phyloP scores from a whole-genome alignment of 1,140 invertebrate genomes.

The Drosophila kepulauana region DNA sequence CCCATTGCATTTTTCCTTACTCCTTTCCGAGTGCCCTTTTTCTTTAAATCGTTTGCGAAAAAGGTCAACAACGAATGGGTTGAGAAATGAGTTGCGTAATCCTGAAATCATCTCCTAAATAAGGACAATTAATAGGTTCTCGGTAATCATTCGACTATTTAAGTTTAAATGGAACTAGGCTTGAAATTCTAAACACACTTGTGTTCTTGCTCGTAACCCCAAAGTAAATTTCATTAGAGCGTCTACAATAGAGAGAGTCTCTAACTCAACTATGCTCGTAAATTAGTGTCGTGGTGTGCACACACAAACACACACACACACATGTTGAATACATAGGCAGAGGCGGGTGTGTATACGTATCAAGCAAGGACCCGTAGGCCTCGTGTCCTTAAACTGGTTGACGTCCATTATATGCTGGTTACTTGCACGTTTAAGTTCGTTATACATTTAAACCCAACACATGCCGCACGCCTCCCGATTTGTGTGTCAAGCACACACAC shows the following conservation, averaged over 20 bases:
- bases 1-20: constrained; percentile 55
- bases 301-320: constrained; percentile 12
- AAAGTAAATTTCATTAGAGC: constrained; percentile 57
- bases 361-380: constrained; percentile 40
- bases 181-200: background rate
- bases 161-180: background rate
- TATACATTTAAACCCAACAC: constrained; percentile 69
- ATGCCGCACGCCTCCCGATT: constrained; percentile 43
- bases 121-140: no score
- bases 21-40: constrained; percentile 50
- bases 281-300: constrained; percentile 65
- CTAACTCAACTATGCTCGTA: constrained; percentile 48
- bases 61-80: background rate
- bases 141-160: background rate
- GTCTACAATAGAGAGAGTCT: constrained; percentile 44
- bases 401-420: constrained; percentile 72
- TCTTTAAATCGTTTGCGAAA: constrained; percentile 24
- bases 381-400: constrained; percentile 71
- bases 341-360: constrained; percentile 14
- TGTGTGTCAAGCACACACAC: constrained; percentile 76
- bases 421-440: constrained; percentile 80
- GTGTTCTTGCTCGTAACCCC: constrained; percentile 25
- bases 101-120: background rate
- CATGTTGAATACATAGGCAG: background rate
- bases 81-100: constrained; percentile 42